phyloP scores from a whole-genome alignment of 53 echinoderm and acorn worm genomes.

The Patiria pectinifera region DNA sequence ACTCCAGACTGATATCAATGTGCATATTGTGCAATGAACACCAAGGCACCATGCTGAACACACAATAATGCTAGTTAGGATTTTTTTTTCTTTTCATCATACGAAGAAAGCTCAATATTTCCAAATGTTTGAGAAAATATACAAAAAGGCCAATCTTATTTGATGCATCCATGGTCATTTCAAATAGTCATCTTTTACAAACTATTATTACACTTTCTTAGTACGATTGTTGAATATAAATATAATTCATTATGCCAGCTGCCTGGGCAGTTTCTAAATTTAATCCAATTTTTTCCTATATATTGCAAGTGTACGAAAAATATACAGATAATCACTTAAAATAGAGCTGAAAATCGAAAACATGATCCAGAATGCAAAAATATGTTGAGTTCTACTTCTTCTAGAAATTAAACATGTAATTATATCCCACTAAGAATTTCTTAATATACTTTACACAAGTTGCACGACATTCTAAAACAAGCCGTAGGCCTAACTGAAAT shows the following conservation, averaged over 20 bases:
- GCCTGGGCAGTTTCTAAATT: constrained; percentile 11
- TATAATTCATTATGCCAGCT: constrained; percentile 8
- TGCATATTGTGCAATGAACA: neutral
- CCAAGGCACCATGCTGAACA: neutral
- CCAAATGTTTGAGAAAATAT: neutral
- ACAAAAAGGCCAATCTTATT: neutral
- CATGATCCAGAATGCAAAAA: neutral
- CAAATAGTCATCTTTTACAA: neutral
- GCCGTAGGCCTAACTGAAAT: too few relatives aligned
- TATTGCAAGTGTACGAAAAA: constrained; percentile 46
- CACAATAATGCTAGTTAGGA: neutral
- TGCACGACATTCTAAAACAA: neutral
- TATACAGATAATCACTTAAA: constrained; percentile 50
- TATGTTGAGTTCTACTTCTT: neutral
- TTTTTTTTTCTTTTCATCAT: neutral
- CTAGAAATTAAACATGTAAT: too few relatives aligned
- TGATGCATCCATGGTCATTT: neutral
- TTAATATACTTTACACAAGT: neutral
- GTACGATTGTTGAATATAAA: constrained; percentile 9
- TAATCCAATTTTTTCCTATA: neutral
- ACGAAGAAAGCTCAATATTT: neutral
- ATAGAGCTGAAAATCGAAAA: neutral
- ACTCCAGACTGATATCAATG: neutral
- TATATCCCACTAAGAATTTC: too few relatives aligned
- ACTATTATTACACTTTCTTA: neutral